Percentiles rank a stretch among this genome's conserved stretches.
Conservation (phyloP, 2,888 invertebrate species). For the Acleris holmiana region DNA sequence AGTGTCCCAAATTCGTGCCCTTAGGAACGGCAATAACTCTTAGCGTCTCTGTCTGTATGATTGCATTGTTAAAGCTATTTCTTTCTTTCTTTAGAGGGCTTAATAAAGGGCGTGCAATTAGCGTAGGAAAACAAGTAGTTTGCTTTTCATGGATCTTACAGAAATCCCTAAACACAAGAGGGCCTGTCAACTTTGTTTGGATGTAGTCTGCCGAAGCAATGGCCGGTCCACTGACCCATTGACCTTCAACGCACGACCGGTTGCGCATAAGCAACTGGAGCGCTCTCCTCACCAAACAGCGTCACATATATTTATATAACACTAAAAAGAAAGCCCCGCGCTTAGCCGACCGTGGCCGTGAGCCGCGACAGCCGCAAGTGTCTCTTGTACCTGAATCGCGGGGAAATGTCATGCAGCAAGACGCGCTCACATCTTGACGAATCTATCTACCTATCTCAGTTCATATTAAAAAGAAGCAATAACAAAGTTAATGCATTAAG, state of each 20-base stretch:
- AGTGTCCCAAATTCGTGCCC: neutral
- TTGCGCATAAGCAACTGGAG: conserved; percentile 61
- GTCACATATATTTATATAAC: conserved; percentile 47
- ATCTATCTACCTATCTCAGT: too few species aligned
- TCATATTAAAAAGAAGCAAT: too few species aligned
- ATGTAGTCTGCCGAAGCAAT: conserved; percentile 16
- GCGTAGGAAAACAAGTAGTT: too few species aligned
- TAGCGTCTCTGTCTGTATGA: neutral
- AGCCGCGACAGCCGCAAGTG: conserved; percentile 34
- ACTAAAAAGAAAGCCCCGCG: conserved; percentile 58
- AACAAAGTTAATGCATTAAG: too few species aligned
- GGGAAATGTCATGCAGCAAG: conserved; percentile 6
- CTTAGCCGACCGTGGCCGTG: conserved; percentile 38
- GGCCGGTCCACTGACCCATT: conserved; percentile 72
- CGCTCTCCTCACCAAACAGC: conserved; percentile 42
- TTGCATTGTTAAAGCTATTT: neutral
- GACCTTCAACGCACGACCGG: conserved; percentile 72
- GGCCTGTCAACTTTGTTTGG: conserved; percentile 22
- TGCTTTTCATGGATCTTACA: too few species aligned
- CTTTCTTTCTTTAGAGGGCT: too few species aligned
- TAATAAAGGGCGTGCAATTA: too few species aligned
- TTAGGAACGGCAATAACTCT: neutral
- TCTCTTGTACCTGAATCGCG: conserved; percentile 19
- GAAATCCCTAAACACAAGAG: neutral
- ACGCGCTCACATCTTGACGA: conserved; percentile 7